Conservation (phyloP, 2,888 invertebrate species). For the Acheta domesticus region DNA sequence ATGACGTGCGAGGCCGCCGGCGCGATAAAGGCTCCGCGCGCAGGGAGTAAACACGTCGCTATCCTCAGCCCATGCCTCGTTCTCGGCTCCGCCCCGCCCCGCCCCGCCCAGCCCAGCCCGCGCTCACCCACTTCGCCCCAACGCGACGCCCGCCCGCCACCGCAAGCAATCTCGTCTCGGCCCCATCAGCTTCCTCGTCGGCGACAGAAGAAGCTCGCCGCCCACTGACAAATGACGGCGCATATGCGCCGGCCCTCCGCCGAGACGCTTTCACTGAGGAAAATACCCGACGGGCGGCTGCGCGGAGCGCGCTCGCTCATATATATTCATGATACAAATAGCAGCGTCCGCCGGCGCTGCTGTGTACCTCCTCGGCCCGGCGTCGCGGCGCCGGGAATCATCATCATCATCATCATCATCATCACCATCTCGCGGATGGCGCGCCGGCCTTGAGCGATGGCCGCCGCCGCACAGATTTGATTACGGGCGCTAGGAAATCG, state of each 20-base stretch:
- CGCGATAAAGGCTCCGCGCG: no score
- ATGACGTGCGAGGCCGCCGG: no score
- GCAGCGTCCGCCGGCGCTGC: background rate
- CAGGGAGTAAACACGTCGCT: no score
- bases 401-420: conserved; percentile 18
- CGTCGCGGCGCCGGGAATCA: background rate
- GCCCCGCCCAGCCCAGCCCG: no score
- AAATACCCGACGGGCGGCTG: background rate
- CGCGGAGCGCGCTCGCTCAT: background rate
- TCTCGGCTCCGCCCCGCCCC: no score
- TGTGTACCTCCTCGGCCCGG: background rate
- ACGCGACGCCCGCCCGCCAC: background rate
- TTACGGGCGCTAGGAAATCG: background rate
- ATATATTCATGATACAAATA: conserved; percentile 18
- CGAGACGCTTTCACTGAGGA: background rate
- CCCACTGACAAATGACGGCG: conserved; percentile 10
- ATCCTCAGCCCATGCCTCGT: no score
- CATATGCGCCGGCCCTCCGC: conserved; percentile 3
- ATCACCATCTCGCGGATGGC: conserved; percentile 6
- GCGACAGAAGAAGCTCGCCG: conserved; percentile 7
- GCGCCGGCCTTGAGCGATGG: background rate
- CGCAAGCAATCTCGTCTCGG: background rate
- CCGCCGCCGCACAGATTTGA: background rate
- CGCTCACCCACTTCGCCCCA: no score
- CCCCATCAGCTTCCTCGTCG: background rate